Conservation (phyloP, 2,888 invertebrate genomes). For the Ichneumon xanthorius region DNA sequence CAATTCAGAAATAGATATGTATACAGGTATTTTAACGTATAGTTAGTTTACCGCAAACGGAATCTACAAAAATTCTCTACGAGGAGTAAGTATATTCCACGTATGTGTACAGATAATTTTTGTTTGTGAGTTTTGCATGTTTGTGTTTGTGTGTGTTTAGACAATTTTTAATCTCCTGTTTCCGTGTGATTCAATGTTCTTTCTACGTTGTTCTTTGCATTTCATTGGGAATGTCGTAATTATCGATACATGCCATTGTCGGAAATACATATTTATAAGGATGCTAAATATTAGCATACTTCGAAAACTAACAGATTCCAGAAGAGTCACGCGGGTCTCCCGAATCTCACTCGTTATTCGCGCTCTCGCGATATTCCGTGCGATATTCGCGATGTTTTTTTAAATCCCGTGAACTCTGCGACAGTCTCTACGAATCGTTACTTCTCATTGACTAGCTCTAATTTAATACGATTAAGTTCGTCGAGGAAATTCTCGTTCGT, state of each 20-base stretch:
- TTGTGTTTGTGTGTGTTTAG: slow-evolving; percentile 27
- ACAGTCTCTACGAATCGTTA: slow-evolving; percentile 57
- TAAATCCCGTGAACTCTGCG: slow-evolving; percentile 34
- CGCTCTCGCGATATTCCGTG: background rate
- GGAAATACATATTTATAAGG: slow-evolving; percentile 47
- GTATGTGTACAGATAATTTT: background rate
- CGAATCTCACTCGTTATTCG: background rate
- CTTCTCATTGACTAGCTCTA: slow-evolving; percentile 62
- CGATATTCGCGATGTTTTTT: background rate
- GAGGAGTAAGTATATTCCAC: slow-evolving; percentile 21
- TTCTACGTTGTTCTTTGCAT: slow-evolving; percentile 51
- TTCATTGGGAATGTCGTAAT: slow-evolving; percentile 68
- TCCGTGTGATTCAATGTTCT: slow-evolving; percentile 28
- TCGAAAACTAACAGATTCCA: slow-evolving; percentile 41
- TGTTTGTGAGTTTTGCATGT: background rate
- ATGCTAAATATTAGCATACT: slow-evolving; percentile 71
- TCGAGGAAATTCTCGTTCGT: slow-evolving; percentile 39
- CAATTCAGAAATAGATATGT: slow-evolving; percentile 61
- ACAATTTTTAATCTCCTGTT: slow-evolving; percentile 44
- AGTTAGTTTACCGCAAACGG: slow-evolving; percentile 22
- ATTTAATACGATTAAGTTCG: slow-evolving; percentile 54
- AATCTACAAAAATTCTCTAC: slow-evolving; percentile 42
- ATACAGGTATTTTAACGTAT: slow-evolving; percentile 31
- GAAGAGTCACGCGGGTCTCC: background rate
- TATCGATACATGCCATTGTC: slow-evolving; percentile 38